Conservation (phyloP, 1,140 invertebrate genomes). For the Hycleus cichorii region DNA sequence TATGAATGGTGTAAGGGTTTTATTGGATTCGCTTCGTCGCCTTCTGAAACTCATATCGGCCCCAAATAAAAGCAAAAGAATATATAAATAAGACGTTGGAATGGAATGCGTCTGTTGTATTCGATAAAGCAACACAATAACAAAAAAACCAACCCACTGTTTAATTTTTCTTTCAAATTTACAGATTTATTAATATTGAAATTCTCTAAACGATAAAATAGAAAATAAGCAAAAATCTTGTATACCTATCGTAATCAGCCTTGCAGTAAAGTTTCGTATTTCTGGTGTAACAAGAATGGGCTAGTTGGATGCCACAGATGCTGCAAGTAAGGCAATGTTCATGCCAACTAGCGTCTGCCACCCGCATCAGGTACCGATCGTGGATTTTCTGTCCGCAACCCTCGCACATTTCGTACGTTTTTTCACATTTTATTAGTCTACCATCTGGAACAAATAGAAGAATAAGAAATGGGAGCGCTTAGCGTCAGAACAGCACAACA, state of each 20-base stretch:
- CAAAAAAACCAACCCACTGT: too few species aligned
- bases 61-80: constrained; percentile 13
- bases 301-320: constrained; percentile 78
- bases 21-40: constrained; percentile 26
- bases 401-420: constrained; percentile 72
- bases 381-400: constrained; percentile 87
- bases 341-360: constrained; percentile 88
- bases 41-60: constrained; percentile 19
- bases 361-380: constrained; percentile 86
- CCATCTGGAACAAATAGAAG: constrained; percentile 39
- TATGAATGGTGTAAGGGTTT: constrained; percentile 16
- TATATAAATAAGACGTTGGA: background rate
- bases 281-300: constrained; percentile 82
- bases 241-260: constrained; percentile 84
- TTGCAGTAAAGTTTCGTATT: constrained; percentile 94
- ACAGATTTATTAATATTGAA: too few species aligned
- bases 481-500: too few species aligned
- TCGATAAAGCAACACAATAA: background rate
- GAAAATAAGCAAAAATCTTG: background rate
- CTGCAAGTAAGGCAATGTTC: constrained; percentile 87
- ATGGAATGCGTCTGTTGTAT: constrained; percentile 1
- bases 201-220: background rate
- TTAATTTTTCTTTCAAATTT: too few species aligned
- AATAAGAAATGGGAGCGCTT: background rate
- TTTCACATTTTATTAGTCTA: constrained; percentile 55